phyloP scores from a whole-genome alignment of 2,888 invertebrate genomes.

The Anorthoa munda region DNA sequence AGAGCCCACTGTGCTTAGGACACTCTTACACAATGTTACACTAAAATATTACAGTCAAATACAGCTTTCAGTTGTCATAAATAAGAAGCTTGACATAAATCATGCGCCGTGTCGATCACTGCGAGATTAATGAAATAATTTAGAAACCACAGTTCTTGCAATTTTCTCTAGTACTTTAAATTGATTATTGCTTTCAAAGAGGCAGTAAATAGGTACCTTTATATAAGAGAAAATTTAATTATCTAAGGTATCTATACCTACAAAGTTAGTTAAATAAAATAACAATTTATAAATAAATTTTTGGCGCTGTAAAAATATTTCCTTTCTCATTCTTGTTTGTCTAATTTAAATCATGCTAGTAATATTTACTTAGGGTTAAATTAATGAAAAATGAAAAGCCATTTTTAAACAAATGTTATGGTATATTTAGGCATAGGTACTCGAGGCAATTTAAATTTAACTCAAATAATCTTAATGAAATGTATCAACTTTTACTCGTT shows the following conservation, averaged over 20 bases:
- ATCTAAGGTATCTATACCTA: background rate
- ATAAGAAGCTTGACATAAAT: conserved; percentile 40
- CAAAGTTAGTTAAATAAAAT: background rate
- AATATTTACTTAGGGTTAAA: background rate
- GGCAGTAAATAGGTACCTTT: background rate
- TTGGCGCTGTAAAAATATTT: background rate
- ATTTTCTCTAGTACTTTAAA: background rate
- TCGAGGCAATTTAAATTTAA: conserved; percentile 9
- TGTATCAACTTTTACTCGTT: conserved; percentile 60
- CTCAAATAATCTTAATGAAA: conserved; percentile 50
- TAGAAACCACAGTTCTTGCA: background rate
- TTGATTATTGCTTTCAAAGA: background rate
- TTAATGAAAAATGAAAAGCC: background rate
- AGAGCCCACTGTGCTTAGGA: conserved; percentile 1
- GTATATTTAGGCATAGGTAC: background rate
- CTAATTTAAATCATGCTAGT: background rate
- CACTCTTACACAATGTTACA: conserved; percentile 33
- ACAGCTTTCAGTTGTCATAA: conserved; percentile 46
- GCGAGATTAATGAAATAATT: conserved; percentile 35
- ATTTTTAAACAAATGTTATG: background rate
- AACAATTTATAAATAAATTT: background rate
- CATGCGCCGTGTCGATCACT: conserved; percentile 34
- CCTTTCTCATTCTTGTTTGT: background rate
- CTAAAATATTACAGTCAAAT: conserved; percentile 38
- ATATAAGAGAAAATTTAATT: background rate